A percentile compares a stretch with the other conserved stretches of the same genome.
Conservation (phyloP, 2,888 invertebrate genomes). For the Sphinx pinastri region DNA sequence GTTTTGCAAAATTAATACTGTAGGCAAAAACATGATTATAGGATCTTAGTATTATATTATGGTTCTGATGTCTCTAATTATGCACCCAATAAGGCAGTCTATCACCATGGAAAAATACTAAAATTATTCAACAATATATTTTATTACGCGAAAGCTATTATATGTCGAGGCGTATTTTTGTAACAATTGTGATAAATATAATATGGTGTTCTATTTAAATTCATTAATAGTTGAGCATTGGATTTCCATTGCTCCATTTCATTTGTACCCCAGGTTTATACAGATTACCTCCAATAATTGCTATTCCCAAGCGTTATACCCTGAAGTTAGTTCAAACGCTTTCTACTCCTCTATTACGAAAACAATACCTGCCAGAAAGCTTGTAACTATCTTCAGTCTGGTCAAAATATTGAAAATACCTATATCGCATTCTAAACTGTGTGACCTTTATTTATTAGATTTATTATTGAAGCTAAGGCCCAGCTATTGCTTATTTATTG, state of each 20-base stretch:
- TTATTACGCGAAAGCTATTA: constrained; percentile 22
- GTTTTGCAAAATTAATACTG: constrained; percentile 16
- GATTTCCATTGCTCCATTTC: neutral
- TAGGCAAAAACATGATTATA: neutral
- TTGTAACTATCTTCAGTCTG: no score
- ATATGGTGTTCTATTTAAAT: neutral
- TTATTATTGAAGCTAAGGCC: no score
- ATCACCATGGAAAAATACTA: constrained; percentile 22
- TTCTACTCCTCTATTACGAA: no score
- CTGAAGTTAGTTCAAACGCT: no score
- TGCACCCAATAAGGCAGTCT: constrained; percentile 25
- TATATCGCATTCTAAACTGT: no score
- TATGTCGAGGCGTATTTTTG: neutral
- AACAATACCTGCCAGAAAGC: no score
- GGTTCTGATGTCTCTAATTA: constrained; percentile 9
- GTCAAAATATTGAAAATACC: no score
- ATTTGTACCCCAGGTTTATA: no score
- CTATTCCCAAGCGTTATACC: no score
- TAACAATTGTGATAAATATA: constrained; percentile 1
- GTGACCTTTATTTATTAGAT: no score
- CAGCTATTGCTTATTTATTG: no score
- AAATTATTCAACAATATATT: constrained; percentile 27
- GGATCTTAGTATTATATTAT: neutral
- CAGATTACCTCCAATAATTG: no score
- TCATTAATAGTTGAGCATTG: neutral